Percentiles rank a stretch among this genome's conserved stretches.
Conservation (phyloP, 1,140 invertebrate genomes). For the Solen grandis region DNA sequence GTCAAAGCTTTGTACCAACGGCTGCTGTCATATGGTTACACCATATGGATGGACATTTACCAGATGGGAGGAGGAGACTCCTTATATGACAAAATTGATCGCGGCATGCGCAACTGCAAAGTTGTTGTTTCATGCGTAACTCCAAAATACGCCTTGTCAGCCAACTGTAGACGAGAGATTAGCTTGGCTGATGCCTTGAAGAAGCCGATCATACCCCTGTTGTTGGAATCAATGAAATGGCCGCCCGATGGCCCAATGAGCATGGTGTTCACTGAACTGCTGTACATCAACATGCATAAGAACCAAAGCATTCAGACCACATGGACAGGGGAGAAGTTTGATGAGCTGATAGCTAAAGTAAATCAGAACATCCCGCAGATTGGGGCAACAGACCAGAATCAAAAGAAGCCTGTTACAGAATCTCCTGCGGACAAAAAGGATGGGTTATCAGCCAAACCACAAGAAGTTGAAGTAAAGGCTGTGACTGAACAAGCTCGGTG, state of each 20-base stretch:
- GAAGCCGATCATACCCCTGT: conserved; percentile 76
- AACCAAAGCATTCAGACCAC: conserved; percentile 60
- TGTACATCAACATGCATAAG: conserved; percentile 70
- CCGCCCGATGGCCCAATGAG: conserved; percentile 78
- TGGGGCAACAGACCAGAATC: too few relatives aligned
- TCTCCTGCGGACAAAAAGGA: too few relatives aligned
- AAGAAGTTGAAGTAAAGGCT: too few relatives aligned
- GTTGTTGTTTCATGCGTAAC: conserved; percentile 76
- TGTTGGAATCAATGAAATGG: conserved; percentile 75
- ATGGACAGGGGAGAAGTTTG: conserved; percentile 67
- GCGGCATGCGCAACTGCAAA: conserved; percentile 72
- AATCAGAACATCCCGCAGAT: conserved; percentile 55
- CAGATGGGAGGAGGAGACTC: conserved; percentile 80
- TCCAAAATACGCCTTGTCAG: conserved; percentile 75
- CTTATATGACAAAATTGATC: conserved; percentile 79
- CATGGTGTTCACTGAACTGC: conserved; percentile 74
- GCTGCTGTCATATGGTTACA: conserved; percentile 68
- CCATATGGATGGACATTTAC: conserved; percentile 78
- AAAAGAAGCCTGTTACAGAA: too few relatives aligned
- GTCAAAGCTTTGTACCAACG: conserved; percentile 69
- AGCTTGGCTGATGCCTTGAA: conserved; percentile 74
- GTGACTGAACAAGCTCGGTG: too few relatives aligned
- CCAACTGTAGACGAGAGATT: conserved; percentile 77
- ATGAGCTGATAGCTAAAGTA: conserved; percentile 62
- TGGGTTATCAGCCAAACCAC: too few relatives aligned